Conservation (phyloP, 2,888 invertebrate species). For the Thalpophila matura region DNA sequence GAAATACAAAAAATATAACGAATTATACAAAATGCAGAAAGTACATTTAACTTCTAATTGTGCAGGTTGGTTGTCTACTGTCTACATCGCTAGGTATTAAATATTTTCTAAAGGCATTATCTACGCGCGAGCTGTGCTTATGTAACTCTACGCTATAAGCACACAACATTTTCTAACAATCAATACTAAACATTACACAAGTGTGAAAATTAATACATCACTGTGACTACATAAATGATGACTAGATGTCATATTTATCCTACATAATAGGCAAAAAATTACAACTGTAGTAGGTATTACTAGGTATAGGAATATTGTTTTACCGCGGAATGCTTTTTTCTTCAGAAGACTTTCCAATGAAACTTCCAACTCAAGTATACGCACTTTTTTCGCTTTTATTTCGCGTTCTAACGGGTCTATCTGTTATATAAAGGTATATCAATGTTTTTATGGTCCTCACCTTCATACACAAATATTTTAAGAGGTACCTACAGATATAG, state of each 20-base stretch:
- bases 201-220: slow-evolving; percentile 58
- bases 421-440: slow-evolving; percentile 76
- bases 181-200: slow-evolving; percentile 33
- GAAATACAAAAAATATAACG: slow-evolving; percentile 54
- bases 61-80: background rate
- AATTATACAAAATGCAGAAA: background rate
- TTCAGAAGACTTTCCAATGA: slow-evolving; percentile 95
- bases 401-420: slow-evolving; percentile 96
- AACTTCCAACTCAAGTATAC: slow-evolving; percentile 95
- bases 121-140: background rate
- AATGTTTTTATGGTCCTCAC: slow-evolving; percentile 22
- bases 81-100: slow-evolving; percentile 2
- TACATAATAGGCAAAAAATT: slow-evolving; percentile 78
- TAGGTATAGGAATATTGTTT: slow-evolving; percentile 57
- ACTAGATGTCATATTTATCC: slow-evolving; percentile 27
- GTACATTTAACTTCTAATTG: background rate
- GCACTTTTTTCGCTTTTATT: slow-evolving; percentile 95
- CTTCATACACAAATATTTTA: too few relatives aligned
- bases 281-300: slow-evolving; percentile 80
- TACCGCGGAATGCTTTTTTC: slow-evolving; percentile 92
- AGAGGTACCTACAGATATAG: too few relatives aligned
- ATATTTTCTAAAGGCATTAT: background rate
- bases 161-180: slow-evolving; percentile 13
- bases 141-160: slow-evolving; percentile 20
- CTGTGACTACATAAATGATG: slow-evolving; percentile 50